Evolutionary conservation across 2,113 vertebrate genomes (phyloP), one percentile per base, ranked within the genome.

Genomic region (Scomber colias): DNA sequence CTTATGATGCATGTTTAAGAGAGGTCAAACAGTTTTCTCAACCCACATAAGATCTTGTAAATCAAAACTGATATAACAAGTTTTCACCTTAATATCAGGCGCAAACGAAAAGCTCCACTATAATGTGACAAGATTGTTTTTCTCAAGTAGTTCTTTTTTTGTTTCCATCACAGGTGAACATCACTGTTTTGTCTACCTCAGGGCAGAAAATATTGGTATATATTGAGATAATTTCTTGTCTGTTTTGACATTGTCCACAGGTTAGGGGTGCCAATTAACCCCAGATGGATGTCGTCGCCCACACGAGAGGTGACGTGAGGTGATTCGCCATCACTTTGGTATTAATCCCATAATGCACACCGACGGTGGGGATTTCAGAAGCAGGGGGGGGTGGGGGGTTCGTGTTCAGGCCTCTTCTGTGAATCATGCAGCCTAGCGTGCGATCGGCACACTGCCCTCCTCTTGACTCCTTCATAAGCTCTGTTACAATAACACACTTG

Each of bases 401-500:
- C 65, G 46, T 69, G 77, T 61, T 84, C 75, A 40, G 86, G 69
- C 81, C 67, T 87, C 76, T 78, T 75, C 72, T 85, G 76, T 88
- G 88, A 92, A 87, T 87, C 89, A 83, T 66, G 65, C 71, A 79
- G 87, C 86, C 77, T 94, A 89, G 91, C 92, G 92, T 94, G 93
- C 90, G 87, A 92, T 85, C 90, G 88, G 75, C 90, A 90, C 92
- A 90, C 90, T 94, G 93, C 88, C 93, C 93, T 92, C 82, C 71
- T 84, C 81, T 75, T 94, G 93, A 95, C 94, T 92, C 90, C 85
- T 77, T 82, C 70, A 54, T 92, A 91, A 94, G 92, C 92, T 93
- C 84, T 87, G 84, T 85, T 90, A 91, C 90, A 95, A 95, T 91
- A 95, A 95, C 93, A 94, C 75, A 87, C 88, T 93, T 90, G 84